Conservation (phyloP, 1,140 invertebrate genomes). For the Apis laboriosa region DNA sequence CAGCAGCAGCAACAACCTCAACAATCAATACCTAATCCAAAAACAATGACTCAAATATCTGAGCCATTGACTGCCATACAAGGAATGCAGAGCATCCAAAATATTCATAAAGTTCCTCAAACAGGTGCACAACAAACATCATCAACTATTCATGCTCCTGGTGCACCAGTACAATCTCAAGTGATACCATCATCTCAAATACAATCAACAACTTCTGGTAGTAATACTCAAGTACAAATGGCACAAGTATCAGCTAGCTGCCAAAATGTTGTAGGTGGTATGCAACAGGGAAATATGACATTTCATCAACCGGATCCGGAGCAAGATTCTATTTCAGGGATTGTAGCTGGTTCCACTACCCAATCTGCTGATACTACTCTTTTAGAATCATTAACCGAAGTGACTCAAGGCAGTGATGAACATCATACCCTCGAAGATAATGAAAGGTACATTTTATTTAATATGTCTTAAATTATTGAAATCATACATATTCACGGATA, state of each 20-base stretch:
- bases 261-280: slow-evolving; percentile 64
- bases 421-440: slow-evolving; percentile 82
- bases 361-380: slow-evolving; percentile 75
- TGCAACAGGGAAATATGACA: slow-evolving; percentile 60
- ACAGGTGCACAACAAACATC: slow-evolving; percentile 67
- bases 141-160: slow-evolving; percentile 67
- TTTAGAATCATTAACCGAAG: slow-evolving; percentile 79
- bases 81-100: slow-evolving; percentile 75
- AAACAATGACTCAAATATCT: slow-evolving; percentile 69
- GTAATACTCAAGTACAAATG: slow-evolving; percentile 70
- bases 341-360: slow-evolving; percentile 56
- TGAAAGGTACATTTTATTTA: slow-evolving; percentile 82
- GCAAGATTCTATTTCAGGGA: slow-evolving; percentile 76
- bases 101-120: slow-evolving; percentile 79
- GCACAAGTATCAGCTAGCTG: slow-evolving; percentile 72
- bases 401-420: slow-evolving; percentile 78
- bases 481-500: not conserved
- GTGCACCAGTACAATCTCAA: slow-evolving; percentile 63
- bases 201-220: slow-evolving; percentile 62
- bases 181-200: slow-evolving; percentile 67
- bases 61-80: slow-evolving; percentile 72
- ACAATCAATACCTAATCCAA: slow-evolving; percentile 58
- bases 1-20: slow-evolving; percentile 57
- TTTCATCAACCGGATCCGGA: slow-evolving; percentile 76
- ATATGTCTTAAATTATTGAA: not conserved